phyloP scores from a whole-genome alignment of 2,797 vertebrate species.

The Lacerta viridis region DNA sequence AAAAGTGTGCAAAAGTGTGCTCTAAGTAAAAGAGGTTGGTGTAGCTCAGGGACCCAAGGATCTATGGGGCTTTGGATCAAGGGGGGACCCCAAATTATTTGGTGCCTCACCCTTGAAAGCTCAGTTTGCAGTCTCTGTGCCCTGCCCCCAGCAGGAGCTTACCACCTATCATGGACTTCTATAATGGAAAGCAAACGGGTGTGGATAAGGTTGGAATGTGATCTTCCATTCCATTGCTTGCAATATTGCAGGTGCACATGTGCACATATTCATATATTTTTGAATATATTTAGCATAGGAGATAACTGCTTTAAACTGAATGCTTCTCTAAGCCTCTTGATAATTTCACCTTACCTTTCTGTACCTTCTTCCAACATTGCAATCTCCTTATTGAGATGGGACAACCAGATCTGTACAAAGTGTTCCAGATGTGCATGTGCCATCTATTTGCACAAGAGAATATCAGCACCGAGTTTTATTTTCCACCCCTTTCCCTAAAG shows the following conservation, averaged over 20 bases:
- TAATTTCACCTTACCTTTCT: not conserved
- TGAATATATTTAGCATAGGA: no score
- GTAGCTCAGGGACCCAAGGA: no score
- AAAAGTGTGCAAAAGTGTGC: no score
- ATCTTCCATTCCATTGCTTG: not conserved
- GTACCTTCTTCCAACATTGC: not conserved
- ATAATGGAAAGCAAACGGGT: not conserved
- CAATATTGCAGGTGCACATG: not conserved
- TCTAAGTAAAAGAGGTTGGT: no score
- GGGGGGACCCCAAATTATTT: no score
- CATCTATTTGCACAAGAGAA: not conserved
- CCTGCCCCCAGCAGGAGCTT: no score
- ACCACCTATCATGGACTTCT: no score
- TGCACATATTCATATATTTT: not conserved
- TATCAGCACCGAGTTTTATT: not conserved
- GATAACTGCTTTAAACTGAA: not conserved
- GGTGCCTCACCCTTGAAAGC: no score
- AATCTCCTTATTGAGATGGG: not conserved
- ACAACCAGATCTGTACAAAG: not conserved
- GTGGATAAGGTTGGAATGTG: not conserved
- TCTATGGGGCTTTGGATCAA: no score
- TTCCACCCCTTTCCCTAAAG: not conserved
- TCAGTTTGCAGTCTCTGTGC: no score
- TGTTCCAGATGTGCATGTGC: no score
- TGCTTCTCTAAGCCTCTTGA: not conserved